Evolutionary conservation across 2,888 invertebrate species (phyloP), one percentile per base, ranked within the genome.

Genomic region (Epistrophe eligans): DNA sequence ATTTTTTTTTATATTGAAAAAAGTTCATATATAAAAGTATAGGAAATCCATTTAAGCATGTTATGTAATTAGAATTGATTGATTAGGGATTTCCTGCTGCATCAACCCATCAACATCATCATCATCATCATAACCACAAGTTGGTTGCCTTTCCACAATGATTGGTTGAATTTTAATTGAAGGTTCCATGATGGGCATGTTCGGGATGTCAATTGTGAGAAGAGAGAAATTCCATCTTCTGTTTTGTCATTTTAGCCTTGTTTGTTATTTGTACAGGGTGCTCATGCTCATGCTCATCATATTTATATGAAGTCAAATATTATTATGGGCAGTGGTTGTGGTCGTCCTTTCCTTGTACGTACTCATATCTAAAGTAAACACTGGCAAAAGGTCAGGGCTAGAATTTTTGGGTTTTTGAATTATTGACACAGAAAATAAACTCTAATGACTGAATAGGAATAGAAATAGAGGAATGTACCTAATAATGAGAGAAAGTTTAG

Each of bases 61-160:
- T 62, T 62, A n/a, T 28, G 79, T 87, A 87, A 87, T 83, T 79
- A 87, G 55, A 76, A 79, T 32, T 79, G 87, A 83, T 76, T 87
- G 79, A 87, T 79, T 79, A 83, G 76, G 79, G 76, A 79, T 77
- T 57, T 55, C 62, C 45, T 45, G 40, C 62, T 62, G 62, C 43
- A 43, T 24, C 62, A 62, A 43, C 19, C 11, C 62, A 43, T 60
- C 40, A 38, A 13, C 38, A 19, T 60, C 32, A 57, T 32, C 57
- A 28, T 48, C 15, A 28, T 35, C 57, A 57, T 17, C 66, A 66
- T 35, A n/a, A 62, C 10, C 50, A 32, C 74, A 64, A 57, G 50
- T 50, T 50, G 60, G 70, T n/a, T 60, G 38, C 9, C 3, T 24
- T 24, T 24, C 24, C 10, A 9, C 62, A 62, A 17, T 76, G 74